These are phyloP conservation scores for Pteronotus mesoamericanus DNA, from an alignment of 2,797 vertebrate species.

Conservation along the genomic window DNA sequence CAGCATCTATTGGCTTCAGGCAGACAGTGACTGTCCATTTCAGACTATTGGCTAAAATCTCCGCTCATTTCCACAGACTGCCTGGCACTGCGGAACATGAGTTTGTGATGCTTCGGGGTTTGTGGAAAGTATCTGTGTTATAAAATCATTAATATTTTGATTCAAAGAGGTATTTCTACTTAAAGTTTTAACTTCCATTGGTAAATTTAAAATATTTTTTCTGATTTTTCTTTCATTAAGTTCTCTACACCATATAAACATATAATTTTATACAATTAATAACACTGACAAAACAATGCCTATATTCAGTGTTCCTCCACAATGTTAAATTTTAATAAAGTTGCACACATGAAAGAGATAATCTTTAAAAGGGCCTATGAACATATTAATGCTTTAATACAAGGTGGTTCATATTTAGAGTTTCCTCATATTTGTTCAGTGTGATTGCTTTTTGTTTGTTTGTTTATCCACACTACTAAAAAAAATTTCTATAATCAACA, in stretches of 20 bases:
- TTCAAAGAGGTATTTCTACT: not conserved
- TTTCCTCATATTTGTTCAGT: not conserved
- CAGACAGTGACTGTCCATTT: not conserved
- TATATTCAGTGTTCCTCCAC: not conserved
- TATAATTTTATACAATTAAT: not conserved
- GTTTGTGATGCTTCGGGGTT: not conserved
- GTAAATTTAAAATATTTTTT: not conserved
- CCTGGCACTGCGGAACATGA: not conserved
- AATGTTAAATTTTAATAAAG: not conserved
- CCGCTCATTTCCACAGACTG: accelerated
- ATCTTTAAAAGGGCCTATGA: not conserved
- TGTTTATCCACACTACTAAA: not conserved
- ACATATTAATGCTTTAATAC: not conserved
- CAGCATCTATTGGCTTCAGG: not conserved
- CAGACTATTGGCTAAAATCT: not conserved
- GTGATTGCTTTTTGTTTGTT: not conserved
- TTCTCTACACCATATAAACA: not conserved
- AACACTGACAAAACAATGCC: not conserved
- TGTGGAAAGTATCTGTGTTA: not conserved
- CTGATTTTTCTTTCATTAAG: not conserved
- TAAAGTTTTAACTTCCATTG: not conserved
- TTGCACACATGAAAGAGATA: not conserved
- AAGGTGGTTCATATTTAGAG: not conserved
- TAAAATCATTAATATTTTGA: not conserved
- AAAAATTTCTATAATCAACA: not conserved